Base-by-base conservation (phyloP, 30 jellyfish, hydroid and myxozoan species). In the Hydractinia symbiolongicarpus region DNA sequence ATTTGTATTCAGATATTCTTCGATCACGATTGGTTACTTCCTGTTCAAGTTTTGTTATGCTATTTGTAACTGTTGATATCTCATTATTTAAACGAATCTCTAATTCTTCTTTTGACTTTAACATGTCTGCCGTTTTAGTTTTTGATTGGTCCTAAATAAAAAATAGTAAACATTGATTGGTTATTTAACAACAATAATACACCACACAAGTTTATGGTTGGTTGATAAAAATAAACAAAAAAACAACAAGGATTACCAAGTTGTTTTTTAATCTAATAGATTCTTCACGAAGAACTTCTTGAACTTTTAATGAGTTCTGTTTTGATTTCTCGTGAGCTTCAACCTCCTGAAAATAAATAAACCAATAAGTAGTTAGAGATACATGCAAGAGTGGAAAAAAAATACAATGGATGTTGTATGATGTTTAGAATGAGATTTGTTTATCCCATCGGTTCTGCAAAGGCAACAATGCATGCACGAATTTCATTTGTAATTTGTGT, bases 71-170 rank as follows among this genome's bases (percentile, higher is more conserved):
- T 21, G 90, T 70, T 40, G 71, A 55, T 13, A 86, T 76, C 61
- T 86, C 88, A 57, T 53, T 77, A 61, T 64, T 44, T 80, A 86
- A 73, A 69, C 90, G 75, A 67, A 83, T 77, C n/a, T 81, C 95
- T 40, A 74, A 52, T 53, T 86, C 85, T 40, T 86, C 86, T 50
- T 80, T 69, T 0, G 44, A 30, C 44, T 30, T 30, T 30, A 30
- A 30, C 44, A 30, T 30, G 44, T 30, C 44, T 30, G 44, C 44
- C 44, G 44, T 30, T 30, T 30, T 30, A 30, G 93, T 51, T 56
- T 67, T 84, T 20, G 50, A 40, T 72, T 76, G 6, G 40, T 76
- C 86, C 44, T 30, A 30, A 30, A 30, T 30, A 30, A 30, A 30
- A 30, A 30, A 30, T 30, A 30, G 44, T 30, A 30, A 30, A 30